Evolutionary conservation across 2,797 vertebrate genomes (phyloP).

Genomic region (Carapus acus): DNA sequence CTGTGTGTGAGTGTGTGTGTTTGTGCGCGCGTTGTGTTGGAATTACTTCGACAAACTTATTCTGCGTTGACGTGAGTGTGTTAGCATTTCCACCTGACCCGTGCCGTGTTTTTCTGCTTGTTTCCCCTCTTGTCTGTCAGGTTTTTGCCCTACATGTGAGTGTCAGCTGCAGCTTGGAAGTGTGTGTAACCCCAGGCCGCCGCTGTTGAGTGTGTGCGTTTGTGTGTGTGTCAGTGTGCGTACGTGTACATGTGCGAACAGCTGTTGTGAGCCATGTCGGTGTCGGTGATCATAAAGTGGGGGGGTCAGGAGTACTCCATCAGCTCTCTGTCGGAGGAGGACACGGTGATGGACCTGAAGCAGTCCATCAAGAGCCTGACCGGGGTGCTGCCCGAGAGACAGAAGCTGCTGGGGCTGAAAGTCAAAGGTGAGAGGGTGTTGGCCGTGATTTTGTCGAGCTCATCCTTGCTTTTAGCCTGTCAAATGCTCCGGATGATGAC

Average conservation of each 20-base stretch:
- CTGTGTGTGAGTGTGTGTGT: no score
- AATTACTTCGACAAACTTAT: no score
- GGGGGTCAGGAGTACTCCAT: conserved; percentile 97
- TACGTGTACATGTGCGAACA: conserved; percentile 24
- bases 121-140: no score
- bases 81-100: no score
- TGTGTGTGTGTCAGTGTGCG: conserved; percentile 16
- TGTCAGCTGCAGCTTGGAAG: conserved; percentile 5
- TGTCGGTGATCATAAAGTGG: conserved; percentile 98
- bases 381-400: conserved; percentile 93
- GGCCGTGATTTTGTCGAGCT: no score
- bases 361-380: conserved; percentile 95
- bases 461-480: no score
- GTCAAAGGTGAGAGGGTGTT: conserved; percentile 83
- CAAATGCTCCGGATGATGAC: no score
- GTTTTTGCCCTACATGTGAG: conserved; percentile 4
- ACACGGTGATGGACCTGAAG: conserved; percentile 94
- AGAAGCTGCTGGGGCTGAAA: conserved; percentile 95
- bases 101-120: no score
- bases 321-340: conserved; percentile 92
- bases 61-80: no score
- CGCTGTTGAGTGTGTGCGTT: conserved; percentile 16
- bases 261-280: conserved; percentile 77
- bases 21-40: no score
- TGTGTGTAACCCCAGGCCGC: conserved; percentile 28